A percentile compares a stretch with the other conserved stretches of the same genome.
phyloP scores from a whole-genome alignment of 2,113 vertebrate genomes.

The Centrocercus urophasianus region DNA sequence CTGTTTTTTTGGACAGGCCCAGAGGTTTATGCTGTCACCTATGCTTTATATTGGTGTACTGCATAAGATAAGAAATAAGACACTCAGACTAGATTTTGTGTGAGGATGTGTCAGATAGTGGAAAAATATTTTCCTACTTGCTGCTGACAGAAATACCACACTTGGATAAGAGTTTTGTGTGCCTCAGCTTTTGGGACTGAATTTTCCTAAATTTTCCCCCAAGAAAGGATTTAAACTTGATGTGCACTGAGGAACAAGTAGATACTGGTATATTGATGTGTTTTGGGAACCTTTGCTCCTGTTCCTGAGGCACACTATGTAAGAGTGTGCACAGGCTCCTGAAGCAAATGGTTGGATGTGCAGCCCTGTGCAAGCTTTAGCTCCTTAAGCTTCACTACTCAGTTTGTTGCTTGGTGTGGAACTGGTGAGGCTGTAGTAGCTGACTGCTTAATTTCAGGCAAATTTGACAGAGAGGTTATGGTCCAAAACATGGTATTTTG shows the following conservation, averaged over 20 bases:
- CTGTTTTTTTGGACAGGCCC: too few species aligned
- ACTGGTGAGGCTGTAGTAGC: neutral
- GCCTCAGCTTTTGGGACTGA: neutral
- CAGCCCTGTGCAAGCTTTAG: neutral
- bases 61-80: neutral
- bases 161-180: neutral
- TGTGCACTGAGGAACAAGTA: neutral
- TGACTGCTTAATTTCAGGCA: neutral
- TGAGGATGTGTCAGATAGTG: neutral
- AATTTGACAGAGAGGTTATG: neutral
- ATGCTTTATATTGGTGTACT: neutral
- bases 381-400: neutral
- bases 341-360: rapidly evolving
- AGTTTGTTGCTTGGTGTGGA: neutral
- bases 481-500: neutral
- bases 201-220: neutral
- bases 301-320: neutral
- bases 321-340: neutral
- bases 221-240: neutral
- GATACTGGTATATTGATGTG: neutral
- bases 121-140: neutral
- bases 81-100: rapidly evolving
- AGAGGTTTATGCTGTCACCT: neutral
- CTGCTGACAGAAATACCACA: neutral
- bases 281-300: neutral